Base-by-base conservation (phyloP, 2,113 vertebrate species). In the Zonotrichia leucophrys region DNA sequence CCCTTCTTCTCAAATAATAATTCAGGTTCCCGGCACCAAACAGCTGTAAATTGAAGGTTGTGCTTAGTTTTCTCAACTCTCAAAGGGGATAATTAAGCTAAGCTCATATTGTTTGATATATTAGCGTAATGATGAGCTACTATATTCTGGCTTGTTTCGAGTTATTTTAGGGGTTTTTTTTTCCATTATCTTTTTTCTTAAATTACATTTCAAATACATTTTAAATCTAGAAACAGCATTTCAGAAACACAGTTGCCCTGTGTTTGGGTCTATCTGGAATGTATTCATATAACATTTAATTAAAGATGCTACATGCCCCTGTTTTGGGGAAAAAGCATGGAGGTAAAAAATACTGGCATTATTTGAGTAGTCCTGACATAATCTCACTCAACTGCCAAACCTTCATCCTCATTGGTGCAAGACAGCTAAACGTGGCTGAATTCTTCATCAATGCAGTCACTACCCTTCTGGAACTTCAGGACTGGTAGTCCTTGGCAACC, bases 1-100 rank as follows among this genome's bases (percentile, higher is more conserved):
- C 35, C 83, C 96, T 96, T 95, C 97, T 96, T 96, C 97, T 98
- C 97, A 97, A 98, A 98, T 98, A 98, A 98, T 98, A 98, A 98
- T 98, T 98, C 98, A 98, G 98, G 97, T 98, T 98, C 98, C 93
- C 68, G 72, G 97, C 97, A 97, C 97, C 95, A 98, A 98, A 98
- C 98, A 98, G 98, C 97, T 98, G 98, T 98, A 98, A 98, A 98
- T 98, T 98, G 98, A 98, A 98, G 98, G 98, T 98, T 98, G 97
- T 97, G 97, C 97, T 98, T 98, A 97, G 97, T 98, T 98, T 98
- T 98, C 97, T 96, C 97, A 98, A 98, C 96, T 98, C 98, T 98
- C 98, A 98, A 98, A 98, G 98, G 98, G 98, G 97, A 98, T 98
- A 98, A 98, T 98, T 98, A 98, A 98, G 98, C 98, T 97, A 97